These are phyloP conservation scores for Suricata suricatta DNA, from an alignment of 2,113 vertebrate genomes.

Conservation along the genomic window DNA sequence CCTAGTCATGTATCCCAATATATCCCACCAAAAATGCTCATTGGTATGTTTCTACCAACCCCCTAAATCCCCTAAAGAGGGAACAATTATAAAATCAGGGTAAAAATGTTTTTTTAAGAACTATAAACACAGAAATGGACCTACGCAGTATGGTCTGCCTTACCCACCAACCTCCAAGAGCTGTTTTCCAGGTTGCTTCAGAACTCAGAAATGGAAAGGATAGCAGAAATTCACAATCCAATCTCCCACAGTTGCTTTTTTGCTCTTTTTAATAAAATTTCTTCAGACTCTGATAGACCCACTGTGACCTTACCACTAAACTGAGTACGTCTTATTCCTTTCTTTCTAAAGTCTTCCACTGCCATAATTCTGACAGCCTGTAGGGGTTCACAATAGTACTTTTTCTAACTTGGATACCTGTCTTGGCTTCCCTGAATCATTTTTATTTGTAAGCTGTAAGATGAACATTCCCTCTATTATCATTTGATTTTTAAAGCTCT, in stretches of 20 bases:
- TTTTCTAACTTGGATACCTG: neutral
- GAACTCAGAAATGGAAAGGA: neutral
- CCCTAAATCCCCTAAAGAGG: neutral
- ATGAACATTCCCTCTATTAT: neutral
- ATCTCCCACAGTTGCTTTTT: neutral
- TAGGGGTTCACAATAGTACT: neutral
- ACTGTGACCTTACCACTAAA: constrained; percentile 1
- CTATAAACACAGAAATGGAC: neutral
- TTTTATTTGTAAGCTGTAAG: neutral
- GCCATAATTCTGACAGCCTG: neutral
- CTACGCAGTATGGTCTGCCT: neutral
- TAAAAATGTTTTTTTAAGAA: neutral
- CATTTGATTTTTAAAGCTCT: neutral
- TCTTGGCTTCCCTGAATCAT: neutral
- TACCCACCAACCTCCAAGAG: neutral
- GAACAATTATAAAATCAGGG: neutral
- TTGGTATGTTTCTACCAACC: neutral
- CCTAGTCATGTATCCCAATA: neutral
- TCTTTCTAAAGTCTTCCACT: neutral
- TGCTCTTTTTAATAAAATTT: constrained; percentile 24
- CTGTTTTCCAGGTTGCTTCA: neutral
- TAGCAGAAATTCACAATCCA: neutral
- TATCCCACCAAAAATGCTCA: neutral
- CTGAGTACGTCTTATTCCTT: neutral
- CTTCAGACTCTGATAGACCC: neutral